A percentile compares a stretch with the other conserved stretches of the same genome.
These are phyloP conservation scores for Calcarius ornatus DNA, from an alignment of 2,113 vertebrate genomes.

Conservation along the genomic window DNA sequence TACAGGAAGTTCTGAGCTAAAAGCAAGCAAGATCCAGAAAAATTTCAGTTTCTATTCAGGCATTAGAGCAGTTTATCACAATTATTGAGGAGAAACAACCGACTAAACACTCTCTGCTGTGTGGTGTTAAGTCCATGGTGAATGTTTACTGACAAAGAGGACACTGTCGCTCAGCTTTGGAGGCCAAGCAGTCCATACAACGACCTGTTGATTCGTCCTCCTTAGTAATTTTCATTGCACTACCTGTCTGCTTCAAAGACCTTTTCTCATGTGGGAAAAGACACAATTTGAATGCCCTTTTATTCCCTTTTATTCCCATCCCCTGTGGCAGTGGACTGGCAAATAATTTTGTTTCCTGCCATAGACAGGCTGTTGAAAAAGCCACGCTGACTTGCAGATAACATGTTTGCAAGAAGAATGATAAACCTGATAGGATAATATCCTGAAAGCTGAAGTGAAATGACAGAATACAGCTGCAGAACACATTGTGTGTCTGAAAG, in stretches of 20 bases:
- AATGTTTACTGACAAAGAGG: neutral
- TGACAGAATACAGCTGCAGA: neutral
- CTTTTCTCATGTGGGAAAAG: neutral
- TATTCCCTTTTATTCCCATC: neutral
- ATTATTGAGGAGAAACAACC: neutral
- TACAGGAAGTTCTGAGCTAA: neutral
- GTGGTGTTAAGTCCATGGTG: fast-evolving
- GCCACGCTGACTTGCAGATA: neutral
- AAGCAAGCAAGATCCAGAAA: neutral
- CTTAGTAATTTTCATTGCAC: neutral
- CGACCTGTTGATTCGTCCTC: neutral
- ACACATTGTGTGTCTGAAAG: neutral
- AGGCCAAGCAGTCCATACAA: neutral
- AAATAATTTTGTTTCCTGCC: neutral
- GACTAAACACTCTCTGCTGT: neutral
- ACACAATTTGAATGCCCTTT: neutral
- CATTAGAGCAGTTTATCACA: neutral
- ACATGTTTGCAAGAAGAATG: neutral
- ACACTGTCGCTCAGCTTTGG: neutral
- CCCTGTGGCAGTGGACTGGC: neutral
- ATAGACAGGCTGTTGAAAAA: neutral
- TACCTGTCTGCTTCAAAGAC: neutral
- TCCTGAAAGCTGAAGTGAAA: neutral
- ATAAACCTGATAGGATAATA: neutral
- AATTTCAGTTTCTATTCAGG: neutral